These are phyloP conservation scores for Ochotona princeps DNA, from an alignment of 2,113 vertebrate genomes.

Conservation along the genomic window DNA sequence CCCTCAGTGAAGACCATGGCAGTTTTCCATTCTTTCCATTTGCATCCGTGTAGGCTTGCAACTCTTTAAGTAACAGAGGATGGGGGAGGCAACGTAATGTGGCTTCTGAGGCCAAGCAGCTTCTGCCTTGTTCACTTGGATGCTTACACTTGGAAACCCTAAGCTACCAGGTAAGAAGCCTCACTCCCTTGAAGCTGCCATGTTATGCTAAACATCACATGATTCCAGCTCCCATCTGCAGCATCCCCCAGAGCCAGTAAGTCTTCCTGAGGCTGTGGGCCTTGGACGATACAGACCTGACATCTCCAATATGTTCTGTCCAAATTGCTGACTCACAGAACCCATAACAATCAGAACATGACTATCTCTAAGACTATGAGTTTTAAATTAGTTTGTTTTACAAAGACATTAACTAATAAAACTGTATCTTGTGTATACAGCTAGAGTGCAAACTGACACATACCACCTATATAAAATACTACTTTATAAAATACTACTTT, in stretches of 20 bases:
- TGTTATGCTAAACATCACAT: background rate
- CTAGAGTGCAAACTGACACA: background rate
- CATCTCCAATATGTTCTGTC: background rate
- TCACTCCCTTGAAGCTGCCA: background rate
- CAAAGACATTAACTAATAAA: conserved; percentile 29
- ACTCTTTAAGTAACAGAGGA: conserved; percentile 23
- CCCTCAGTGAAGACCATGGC: background rate
- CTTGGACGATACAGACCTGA: background rate
- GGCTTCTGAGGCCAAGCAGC: background rate
- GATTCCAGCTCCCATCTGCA: background rate
- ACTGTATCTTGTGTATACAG: background rate
- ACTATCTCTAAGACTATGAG: conserved; percentile 10
- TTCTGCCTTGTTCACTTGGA: background rate
- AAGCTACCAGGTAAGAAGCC: background rate
- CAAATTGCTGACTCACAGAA: background rate
- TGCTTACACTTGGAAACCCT: background rate
- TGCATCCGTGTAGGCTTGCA: background rate
- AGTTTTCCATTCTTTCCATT: background rate
- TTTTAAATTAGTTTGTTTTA: conserved; percentile 10
- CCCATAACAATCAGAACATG: background rate
- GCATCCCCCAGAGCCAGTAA: background rate
- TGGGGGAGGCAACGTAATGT: background rate
- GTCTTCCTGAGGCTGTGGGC: background rate
- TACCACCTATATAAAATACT: background rate
- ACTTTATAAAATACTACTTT: conserved; percentile 25